These are phyloP conservation scores for Copidosoma aretas DNA, from an alignment of 2,888 invertebrate genomes.

Conservation along the genomic window DNA sequence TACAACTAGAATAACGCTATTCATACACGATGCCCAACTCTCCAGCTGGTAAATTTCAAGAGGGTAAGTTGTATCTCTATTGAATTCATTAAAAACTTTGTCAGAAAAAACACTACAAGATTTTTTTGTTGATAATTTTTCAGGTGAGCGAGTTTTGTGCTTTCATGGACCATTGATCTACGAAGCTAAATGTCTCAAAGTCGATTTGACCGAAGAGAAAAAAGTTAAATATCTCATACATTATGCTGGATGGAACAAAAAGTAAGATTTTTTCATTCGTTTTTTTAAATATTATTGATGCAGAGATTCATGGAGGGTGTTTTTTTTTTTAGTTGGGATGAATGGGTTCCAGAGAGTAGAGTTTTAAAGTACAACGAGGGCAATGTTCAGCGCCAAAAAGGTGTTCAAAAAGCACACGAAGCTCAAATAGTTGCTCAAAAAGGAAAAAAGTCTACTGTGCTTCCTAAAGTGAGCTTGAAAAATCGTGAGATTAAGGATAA, in stretches of 20 bases:
- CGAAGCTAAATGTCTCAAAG: conserved; percentile 91
- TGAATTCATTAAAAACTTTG: too few relatives aligned
- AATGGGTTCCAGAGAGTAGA: conserved; percentile 90
- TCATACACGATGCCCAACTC: conserved; percentile 27
- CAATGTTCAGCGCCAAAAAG: conserved; percentile 86
- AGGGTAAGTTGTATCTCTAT: conserved; percentile 20
- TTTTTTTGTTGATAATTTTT: conserved; percentile 11
- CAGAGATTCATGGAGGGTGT: neutral
- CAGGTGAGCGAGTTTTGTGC: conserved; percentile 86
- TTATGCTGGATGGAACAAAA: conserved; percentile 97
- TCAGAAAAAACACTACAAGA: too few relatives aligned
- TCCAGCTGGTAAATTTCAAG: conserved; percentile 36
- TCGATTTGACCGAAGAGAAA: conserved; percentile 80
- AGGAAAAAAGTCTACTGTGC: conserved; percentile 46
- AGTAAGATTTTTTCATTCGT: conserved; percentile 66
- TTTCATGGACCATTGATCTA: conserved; percentile 94
- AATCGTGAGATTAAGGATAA: conserved; percentile 54
- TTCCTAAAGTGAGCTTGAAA: conserved; percentile 45
- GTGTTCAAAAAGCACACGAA: conserved; percentile 81
- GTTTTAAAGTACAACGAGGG: conserved; percentile 90
- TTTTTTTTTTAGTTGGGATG: conserved; percentile 75
- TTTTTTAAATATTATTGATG: neutral
- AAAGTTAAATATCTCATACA: conserved; percentile 88
- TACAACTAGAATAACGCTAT: conserved; percentile 16
- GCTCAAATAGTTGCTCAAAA: conserved; percentile 67